Evolutionary conservation across 2,113 vertebrate species (phyloP).

Genomic region (Tychaedon coryphoeus): DNA sequence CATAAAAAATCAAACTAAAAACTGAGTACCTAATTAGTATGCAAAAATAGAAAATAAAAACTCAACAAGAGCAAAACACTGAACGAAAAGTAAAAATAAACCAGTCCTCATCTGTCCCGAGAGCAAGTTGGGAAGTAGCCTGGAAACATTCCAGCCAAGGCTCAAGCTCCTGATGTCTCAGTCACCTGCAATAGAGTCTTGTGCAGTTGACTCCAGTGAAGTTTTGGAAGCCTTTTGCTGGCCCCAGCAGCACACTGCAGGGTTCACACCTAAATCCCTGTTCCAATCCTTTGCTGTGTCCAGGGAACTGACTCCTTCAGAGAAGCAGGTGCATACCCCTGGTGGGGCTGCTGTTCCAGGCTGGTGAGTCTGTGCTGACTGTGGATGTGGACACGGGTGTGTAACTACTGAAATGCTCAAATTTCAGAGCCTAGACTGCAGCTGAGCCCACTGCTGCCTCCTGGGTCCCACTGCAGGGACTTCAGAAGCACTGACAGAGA

Average conservation of each 20-base stretch:
- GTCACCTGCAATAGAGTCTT: fast-evolving
- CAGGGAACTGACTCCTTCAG: too few species aligned
- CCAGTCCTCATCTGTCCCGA: not conserved
- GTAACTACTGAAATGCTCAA: not conserved
- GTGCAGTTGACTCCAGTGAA: not conserved
- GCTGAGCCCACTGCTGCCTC: not conserved
- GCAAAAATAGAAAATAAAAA: constrained; percentile 65
- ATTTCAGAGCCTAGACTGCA: not conserved
- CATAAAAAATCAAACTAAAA: constrained; percentile 79
- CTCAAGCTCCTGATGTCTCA: not conserved
- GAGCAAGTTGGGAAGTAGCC: not conserved
- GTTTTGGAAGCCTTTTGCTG: not conserved
- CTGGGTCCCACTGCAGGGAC: fast-evolving
- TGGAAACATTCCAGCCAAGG: not conserved
- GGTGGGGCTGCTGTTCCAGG: not conserved
- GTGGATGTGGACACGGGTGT: fast-evolving
- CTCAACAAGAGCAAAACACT: constrained; percentile 23
- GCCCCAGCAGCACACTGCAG: not conserved
- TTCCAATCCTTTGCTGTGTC: not conserved
- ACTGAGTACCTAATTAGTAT: constrained; percentile 74
- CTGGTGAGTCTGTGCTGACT: too few species aligned
- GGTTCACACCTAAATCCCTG: not conserved
- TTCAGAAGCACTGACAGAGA: not conserved
- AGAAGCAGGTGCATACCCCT: not conserved
- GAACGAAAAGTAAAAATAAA: not conserved